Conservation (phyloP, 2,797 vertebrate genomes). For the Carduelis carduelis region DNA sequence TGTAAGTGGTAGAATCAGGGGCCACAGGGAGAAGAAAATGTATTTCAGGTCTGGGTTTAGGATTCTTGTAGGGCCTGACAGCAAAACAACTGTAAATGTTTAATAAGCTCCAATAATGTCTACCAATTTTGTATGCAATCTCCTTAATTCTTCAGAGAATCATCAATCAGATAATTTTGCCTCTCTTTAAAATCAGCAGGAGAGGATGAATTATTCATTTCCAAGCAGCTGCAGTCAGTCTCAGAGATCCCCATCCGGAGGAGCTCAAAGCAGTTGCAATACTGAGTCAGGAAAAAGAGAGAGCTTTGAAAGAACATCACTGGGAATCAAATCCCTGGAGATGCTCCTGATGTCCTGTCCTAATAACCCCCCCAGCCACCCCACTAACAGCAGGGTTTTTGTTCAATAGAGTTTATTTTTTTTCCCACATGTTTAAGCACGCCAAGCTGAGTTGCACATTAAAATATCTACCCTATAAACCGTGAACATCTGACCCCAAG, state of each 20-base stretch:
- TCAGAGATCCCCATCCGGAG: neutral
- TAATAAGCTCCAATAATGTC: neutral
- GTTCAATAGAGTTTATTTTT: neutral
- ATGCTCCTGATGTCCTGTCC: neutral
- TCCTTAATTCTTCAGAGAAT: constrained; percentile 30
- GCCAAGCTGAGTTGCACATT: neutral
- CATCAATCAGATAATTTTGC: neutral
- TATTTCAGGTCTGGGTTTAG: neutral
- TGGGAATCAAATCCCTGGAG: neutral
- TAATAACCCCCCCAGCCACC: neutral
- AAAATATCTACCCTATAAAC: neutral
- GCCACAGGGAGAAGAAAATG: neutral
- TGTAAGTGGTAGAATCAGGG: neutral
- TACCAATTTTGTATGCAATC: neutral
- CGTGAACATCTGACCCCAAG: rapidly evolving
- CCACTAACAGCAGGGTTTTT: rapidly evolving
- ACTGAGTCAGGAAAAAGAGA: neutral
- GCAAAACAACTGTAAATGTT: constrained; percentile 37
- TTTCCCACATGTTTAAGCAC: neutral
- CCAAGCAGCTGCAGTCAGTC: neutral
- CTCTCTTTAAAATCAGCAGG: constrained; percentile 7
- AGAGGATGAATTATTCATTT: constrained; percentile 51
- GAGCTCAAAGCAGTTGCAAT: neutral
- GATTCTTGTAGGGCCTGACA: neutral
- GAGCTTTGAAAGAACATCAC: neutral